phyloP scores from a whole-genome alignment of 2,888 invertebrate species.

The Myopa tessellatipennis region DNA sequence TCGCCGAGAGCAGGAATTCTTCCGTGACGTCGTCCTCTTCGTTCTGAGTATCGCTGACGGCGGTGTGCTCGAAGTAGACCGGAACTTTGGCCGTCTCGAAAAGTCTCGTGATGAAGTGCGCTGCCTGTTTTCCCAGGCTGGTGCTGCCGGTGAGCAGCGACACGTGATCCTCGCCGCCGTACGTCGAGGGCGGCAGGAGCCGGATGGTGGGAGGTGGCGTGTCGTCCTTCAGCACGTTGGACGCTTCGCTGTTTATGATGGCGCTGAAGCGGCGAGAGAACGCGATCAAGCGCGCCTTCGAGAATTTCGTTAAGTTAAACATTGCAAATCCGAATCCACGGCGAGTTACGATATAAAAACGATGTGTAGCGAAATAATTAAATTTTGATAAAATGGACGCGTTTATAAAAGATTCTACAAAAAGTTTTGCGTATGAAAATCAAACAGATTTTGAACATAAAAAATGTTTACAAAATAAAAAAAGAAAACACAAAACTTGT shows the following conservation, averaged over 20 bases:
- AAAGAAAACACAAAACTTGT: not conserved
- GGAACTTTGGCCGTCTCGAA: slow-evolving; percentile 55
- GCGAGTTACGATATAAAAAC: not conserved
- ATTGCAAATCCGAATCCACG: not conserved
- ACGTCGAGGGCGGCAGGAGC: slow-evolving; percentile 51
- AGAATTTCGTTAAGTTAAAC: slow-evolving; percentile 4
- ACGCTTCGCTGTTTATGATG: slow-evolving; percentile 50
- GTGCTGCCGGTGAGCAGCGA: slow-evolving; percentile 54
- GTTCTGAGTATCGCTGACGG: slow-evolving; percentile 38
- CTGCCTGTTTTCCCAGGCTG: slow-evolving; percentile 54
- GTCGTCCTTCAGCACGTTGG: slow-evolving; percentile 47
- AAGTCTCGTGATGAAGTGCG: slow-evolving; percentile 52
- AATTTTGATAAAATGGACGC: not conserved
- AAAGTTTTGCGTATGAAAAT: too few species aligned
- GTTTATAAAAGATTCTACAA: too few species aligned
- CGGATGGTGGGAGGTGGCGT: slow-evolving; percentile 34
- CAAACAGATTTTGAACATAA: not conserved
- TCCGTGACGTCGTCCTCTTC: not conserved
- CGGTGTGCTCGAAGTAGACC: slow-evolving; percentile 53
- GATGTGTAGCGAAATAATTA: not conserved
- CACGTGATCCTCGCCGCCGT: slow-evolving; percentile 56
- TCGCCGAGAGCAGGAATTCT: slow-evolving; percentile 56
- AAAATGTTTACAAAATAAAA: slow-evolving; percentile 13
- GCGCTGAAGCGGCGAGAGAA: not conserved
- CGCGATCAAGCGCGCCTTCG: not conserved